These are phyloP conservation scores for Silurus asotus DNA, from an alignment of 2,113 vertebrate species.

Conservation along the genomic window DNA sequence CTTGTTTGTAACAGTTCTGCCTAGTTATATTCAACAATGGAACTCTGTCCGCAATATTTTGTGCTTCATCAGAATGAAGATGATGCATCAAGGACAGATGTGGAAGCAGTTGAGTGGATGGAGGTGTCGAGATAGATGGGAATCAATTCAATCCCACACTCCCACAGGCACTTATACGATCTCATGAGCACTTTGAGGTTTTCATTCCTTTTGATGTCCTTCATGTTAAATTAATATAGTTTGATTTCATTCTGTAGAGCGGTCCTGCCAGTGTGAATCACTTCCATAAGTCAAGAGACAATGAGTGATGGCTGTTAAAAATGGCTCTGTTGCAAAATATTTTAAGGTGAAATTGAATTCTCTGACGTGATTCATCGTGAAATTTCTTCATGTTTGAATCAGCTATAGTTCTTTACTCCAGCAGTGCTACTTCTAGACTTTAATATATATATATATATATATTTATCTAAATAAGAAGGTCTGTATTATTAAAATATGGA, in stretches of 20 bases:
- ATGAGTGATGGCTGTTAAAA: slow-evolving; percentile 13
- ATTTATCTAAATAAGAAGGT: neutral
- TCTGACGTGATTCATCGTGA: too few species aligned
- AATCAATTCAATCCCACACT: slow-evolving; percentile 4
- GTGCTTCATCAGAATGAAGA: neutral
- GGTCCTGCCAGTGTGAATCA: neutral
- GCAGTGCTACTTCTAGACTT: neutral
- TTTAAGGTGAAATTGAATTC: neutral
- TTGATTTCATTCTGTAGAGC: slow-evolving; percentile 13
- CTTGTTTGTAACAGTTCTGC: neutral
- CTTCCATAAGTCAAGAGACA: neutral
- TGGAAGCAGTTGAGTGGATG: neutral
- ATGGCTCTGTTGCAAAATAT: neutral
- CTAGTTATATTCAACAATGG: neutral
- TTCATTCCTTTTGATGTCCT: slow-evolving; percentile 29
- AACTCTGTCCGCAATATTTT: neutral
- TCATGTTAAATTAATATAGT: slow-evolving; percentile 18
- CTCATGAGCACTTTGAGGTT: slow-evolving; percentile 4
- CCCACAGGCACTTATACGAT: neutral
- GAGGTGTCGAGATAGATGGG: slow-evolving; percentile 15
- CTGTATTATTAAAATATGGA: slow-evolving; percentile 2
- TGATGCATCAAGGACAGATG: neutral
- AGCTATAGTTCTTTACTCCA: too few species aligned
- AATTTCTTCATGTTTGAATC: neutral
- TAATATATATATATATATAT: neutral